These are phyloP conservation scores for Phalacrocorax pelagicus DNA, from an alignment of 2,113 vertebrate genomes.

Conservation along the genomic window DNA sequence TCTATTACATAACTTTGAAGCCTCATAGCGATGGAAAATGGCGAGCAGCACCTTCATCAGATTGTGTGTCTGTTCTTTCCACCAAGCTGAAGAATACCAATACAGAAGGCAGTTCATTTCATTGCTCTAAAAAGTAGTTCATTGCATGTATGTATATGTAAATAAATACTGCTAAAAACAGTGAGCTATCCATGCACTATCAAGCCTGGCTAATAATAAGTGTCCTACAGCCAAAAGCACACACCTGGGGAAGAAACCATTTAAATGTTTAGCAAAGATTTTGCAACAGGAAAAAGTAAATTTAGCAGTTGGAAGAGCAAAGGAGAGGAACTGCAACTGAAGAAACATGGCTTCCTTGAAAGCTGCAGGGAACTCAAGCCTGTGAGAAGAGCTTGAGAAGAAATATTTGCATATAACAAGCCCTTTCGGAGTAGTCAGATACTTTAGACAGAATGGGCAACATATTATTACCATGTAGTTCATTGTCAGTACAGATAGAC, in stretches of 20 bases:
- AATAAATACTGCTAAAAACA: neutral
- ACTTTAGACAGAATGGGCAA: constrained; percentile 35
- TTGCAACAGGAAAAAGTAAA: neutral
- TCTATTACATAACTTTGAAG: neutral
- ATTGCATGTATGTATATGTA: neutral
- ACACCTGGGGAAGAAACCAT: neutral
- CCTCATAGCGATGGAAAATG: neutral
- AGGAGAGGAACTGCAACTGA: neutral
- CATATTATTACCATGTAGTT: constrained; percentile 13
- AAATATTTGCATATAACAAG: constrained; percentile 22
- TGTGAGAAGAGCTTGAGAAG: neutral
- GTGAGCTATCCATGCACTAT: neutral
- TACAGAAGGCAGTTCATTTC: neutral
- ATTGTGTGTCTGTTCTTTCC: neutral
- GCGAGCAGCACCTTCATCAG: neutral
- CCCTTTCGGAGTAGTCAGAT: neutral
- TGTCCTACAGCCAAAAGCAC: neutral
- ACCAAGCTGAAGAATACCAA: neutral
- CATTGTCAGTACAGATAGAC: constrained; percentile 7
- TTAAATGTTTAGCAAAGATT: neutral
- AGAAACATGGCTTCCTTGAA: neutral
- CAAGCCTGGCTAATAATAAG: neutral
- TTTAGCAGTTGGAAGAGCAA: constrained; percentile 13
- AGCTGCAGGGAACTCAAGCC: neutral
- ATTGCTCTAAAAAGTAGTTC: neutral